A percentile compares a stretch with the other conserved stretches of the same genome.
phyloP scores from a whole-genome alignment of 2,888 invertebrate species.

The Drosophila yooni region DNA sequence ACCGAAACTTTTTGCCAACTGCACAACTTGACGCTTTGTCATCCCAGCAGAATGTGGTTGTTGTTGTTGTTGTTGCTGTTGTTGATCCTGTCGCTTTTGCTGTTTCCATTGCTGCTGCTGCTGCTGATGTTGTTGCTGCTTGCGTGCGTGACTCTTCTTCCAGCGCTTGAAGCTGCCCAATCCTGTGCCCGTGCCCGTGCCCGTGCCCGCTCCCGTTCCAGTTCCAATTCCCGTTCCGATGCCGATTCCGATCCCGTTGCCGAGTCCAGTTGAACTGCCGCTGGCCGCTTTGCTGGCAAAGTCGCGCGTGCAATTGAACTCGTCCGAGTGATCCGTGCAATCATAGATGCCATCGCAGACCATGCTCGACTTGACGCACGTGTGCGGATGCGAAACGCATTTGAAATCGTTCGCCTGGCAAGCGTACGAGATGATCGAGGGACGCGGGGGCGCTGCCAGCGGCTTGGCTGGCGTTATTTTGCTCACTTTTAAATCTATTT shows the following conservation, averaged over 20 bases:
- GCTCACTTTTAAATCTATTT: slow-evolving; percentile 78
- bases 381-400: slow-evolving; percentile 84
- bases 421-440: slow-evolving; percentile 58
- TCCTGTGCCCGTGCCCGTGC: neutral
- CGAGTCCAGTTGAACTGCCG: slow-evolving; percentile 9
- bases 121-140: slow-evolving; percentile 13
- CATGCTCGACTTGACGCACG: slow-evolving; percentile 82
- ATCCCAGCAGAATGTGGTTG: slow-evolving; percentile 3
- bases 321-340: slow-evolving; percentile 88
- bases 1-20: slow-evolving; percentile 73
- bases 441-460: slow-evolving; percentile 38
- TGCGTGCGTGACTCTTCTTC: slow-evolving; percentile 76
- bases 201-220: neutral
- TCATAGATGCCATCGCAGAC: slow-evolving; percentile 87
- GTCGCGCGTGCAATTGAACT: slow-evolving; percentile 86
- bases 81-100: slow-evolving; percentile 5
- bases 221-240: neutral
- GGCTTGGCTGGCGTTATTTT: slow-evolving; percentile 58
- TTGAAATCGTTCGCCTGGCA: slow-evolving; percentile 84
- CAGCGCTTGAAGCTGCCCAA: slow-evolving; percentile 75
- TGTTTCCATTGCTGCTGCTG: slow-evolving; percentile 13
- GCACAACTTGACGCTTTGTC: slow-evolving; percentile 42
- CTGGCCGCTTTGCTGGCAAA: slow-evolving; percentile 31
- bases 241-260: neutral
- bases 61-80: slow-evolving; percentile 14